A percentile compares a stretch with the other conserved stretches of the same genome.
phyloP scores from a whole-genome alignment of 2,888 invertebrate genomes.

The Celastrina argiolus region DNA sequence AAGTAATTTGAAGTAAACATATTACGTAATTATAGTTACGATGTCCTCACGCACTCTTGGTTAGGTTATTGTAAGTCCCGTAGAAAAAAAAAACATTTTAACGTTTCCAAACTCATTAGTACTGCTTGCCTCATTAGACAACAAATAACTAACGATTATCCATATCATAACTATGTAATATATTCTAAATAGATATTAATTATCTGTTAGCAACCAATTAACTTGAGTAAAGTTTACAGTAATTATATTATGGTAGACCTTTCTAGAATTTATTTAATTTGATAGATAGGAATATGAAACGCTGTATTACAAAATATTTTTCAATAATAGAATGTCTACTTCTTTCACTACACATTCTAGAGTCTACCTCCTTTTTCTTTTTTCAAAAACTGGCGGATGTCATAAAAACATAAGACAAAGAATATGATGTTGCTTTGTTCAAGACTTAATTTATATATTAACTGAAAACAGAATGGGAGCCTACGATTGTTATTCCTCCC shows the following conservation, averaged over 20 bases:
- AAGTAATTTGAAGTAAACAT: no score
- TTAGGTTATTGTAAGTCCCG: no score
- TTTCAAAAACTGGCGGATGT: slow-evolving; percentile 29
- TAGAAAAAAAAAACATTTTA: no score
- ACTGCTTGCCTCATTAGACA: no score
- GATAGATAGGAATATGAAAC: background rate
- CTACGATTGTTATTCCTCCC: slow-evolving; percentile 63
- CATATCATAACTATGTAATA: background rate
- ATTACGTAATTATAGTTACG: no score
- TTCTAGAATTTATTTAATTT: background rate
- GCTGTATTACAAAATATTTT: background rate
- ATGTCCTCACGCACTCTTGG: no score
- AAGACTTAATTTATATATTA: slow-evolving; percentile 43
- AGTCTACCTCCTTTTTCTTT: background rate
- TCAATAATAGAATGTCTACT: background rate
- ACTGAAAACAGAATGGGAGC: slow-evolving; percentile 55
- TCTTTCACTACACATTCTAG: no score
- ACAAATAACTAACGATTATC: background rate
- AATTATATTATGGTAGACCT: background rate
- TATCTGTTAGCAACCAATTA: background rate
- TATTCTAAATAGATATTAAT: no score
- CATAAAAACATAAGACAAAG: slow-evolving; percentile 30
- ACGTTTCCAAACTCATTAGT: no score
- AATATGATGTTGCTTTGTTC: slow-evolving; percentile 29
- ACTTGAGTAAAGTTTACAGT: background rate